Percentiles rank a stretch among this genome's conserved stretches.
These are phyloP conservation scores for Chitala chitala DNA, from an alignment of 2,113 vertebrate genomes.

Conservation along the genomic window DNA sequence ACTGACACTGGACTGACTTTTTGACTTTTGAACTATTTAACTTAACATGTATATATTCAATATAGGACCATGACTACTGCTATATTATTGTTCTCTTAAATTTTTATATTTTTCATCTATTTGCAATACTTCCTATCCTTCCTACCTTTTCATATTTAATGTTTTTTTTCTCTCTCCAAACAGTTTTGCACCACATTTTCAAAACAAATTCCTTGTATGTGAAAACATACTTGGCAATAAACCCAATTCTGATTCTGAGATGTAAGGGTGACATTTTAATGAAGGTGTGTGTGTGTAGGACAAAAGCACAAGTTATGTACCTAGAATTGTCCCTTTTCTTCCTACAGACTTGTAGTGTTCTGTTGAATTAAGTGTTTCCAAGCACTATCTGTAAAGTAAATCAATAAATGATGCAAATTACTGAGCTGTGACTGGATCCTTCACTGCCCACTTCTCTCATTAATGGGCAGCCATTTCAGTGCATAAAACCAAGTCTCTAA, in stretches of 20 bases:
- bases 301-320: background rate
- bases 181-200: too few species aligned
- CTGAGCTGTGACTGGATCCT: background rate
- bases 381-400: slow-evolving; percentile 27
- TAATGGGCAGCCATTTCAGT: background rate
- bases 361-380: slow-evolving; percentile 11
- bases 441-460: background rate
- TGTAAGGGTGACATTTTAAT: background rate
- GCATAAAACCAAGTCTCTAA: background rate
- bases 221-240: too few species aligned
- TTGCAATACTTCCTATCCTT: too few species aligned
- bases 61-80: too few species aligned
- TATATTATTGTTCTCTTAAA: too few species aligned
- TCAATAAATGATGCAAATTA: slow-evolving; percentile 35
- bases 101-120: too few species aligned
- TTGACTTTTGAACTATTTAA: too few species aligned
- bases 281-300: background rate
- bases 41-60: too few species aligned
- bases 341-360: background rate
- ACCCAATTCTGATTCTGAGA: background rate
- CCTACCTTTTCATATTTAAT: too few species aligned
- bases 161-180: too few species aligned
- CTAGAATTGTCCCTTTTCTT: background rate
- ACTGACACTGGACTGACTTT: too few species aligned
- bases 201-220: too few species aligned